phyloP scores from a whole-genome alignment of 2,797 vertebrate species.

The Cynopterus sphinx region DNA sequence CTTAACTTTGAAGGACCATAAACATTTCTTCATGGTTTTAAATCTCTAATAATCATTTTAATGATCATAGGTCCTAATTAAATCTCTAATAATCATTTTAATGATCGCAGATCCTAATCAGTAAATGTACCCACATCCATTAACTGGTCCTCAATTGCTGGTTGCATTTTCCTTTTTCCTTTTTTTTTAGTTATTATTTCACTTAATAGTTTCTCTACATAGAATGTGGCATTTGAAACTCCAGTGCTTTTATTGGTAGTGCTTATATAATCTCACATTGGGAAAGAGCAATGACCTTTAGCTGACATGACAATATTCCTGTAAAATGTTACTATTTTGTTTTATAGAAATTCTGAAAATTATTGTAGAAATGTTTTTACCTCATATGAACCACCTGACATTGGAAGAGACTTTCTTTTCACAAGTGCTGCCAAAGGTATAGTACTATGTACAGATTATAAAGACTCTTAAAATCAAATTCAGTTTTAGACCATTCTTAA shows the following conservation, averaged over 20 bases:
- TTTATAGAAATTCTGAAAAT: conserved; percentile 92
- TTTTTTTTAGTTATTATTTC: background rate
- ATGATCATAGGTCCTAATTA: no score
- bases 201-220: background rate
- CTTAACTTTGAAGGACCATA: conserved; percentile 6
- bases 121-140: background rate
- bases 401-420: conserved; percentile 92
- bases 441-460: background rate
- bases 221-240: background rate
- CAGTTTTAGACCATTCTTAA: conserved; percentile 30
- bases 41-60: background rate
- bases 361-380: conserved; percentile 94
- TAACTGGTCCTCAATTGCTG: background rate
- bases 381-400: conserved; percentile 90
- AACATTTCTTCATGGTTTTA: conserved; percentile 8
- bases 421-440: conserved; percentile 94
- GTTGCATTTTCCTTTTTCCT: background rate
- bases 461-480: conserved; percentile 6
- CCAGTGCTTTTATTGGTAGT: background rate
- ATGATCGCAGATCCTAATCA: background rate
- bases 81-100: background rate
- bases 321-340: conserved; percentile 58
- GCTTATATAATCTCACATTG: background rate
- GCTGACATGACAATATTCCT: background rate
- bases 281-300: background rate